These are phyloP conservation scores for Pristionchus maxplancki DNA, from an alignment of 2,888 invertebrate genomes.

Conservation along the genomic window DNA sequence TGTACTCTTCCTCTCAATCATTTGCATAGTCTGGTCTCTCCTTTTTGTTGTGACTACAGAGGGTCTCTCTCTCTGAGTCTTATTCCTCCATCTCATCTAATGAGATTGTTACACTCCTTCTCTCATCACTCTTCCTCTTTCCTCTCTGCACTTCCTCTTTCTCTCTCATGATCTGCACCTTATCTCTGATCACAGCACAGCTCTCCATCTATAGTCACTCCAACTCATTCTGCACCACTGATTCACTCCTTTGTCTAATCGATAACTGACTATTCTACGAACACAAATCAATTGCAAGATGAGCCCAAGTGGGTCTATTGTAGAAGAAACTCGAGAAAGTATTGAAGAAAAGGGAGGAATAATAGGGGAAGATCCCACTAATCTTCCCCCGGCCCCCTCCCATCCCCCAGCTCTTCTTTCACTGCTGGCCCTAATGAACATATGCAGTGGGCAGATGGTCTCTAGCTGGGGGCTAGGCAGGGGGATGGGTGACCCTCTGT, in stretches of 20 bases:
- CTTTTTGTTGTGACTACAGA: background rate
- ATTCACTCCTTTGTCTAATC: background rate
- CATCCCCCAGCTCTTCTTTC: slow-evolving; percentile 22
- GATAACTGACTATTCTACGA: background rate
- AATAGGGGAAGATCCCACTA: background rate
- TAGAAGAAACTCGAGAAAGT: no score
- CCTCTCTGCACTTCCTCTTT: slow-evolving; percentile 15
- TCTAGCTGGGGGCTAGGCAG: background rate
- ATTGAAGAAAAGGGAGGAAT: background rate
- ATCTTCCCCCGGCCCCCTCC: background rate
- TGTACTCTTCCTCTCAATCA: slow-evolving; percentile 8
- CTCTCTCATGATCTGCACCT: background rate
- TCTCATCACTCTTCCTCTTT: slow-evolving; percentile 5
- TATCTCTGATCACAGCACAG: background rate
- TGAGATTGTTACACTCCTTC: slow-evolving; percentile 15
- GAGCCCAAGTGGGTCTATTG: no score
- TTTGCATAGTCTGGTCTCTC: background rate
- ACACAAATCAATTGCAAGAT: no score
- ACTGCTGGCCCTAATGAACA: background rate
- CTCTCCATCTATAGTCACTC: background rate
- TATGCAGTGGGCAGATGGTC: slow-evolving; percentile 21
- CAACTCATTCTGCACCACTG: background rate
- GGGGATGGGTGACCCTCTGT: background rate
- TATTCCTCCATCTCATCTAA: background rate
- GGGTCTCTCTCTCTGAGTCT: background rate